Evolutionary conservation across 1,140 invertebrate species (phyloP), one percentile per base, ranked within the genome.

Genomic region (Solen grandis): DNA sequence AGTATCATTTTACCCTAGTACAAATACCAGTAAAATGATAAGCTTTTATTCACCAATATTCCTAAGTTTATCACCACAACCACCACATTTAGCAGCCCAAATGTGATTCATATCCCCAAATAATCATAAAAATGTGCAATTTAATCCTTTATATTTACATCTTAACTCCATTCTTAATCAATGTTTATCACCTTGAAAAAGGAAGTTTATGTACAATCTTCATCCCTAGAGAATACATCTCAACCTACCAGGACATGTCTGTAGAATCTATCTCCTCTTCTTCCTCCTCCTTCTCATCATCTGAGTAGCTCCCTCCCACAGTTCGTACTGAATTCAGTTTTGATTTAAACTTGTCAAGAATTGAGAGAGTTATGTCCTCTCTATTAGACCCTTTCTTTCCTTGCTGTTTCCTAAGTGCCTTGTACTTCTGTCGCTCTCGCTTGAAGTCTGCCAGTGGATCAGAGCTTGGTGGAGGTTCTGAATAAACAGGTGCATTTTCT

Each of bases 341-440:
- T 2, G 93, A 94, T 90, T 95, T 95, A 88, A 99, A 99, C 91
- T 97, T 97, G 0, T 94, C 94, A 52, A 99, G 91, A 33, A 98
- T 88, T 41, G 95, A 92, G 57, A 97, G 91, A 0, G 97, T 98
- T 55, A 92, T 85, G 5, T 87, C 89, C 85, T 94, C 94, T 27
- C 94, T 84, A 38, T 88, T 88, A 36, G 89, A 76, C 25, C 92
- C 89, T 66, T 89, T 96, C 84, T 95, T 95, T 2, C 95, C 94
- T 60, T 96, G 88, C 83, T 94, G 92, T 80, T 94, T 93, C 87
- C 95, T 92, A 52, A 85, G 69, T 16, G 88, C 74, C 65, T 94
- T 96, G 91, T 97, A 98, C 85, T 96, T 96, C 83, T 96, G 94
- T 86, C 96, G 95, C 85, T 96, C 95, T 77, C 96, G 93, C 46